Evolutionary conservation across 2,113 vertebrate species (phyloP), one percentile per base, ranked within the genome.

Genomic region (Protobothrops mucrosquamatus): DNA sequence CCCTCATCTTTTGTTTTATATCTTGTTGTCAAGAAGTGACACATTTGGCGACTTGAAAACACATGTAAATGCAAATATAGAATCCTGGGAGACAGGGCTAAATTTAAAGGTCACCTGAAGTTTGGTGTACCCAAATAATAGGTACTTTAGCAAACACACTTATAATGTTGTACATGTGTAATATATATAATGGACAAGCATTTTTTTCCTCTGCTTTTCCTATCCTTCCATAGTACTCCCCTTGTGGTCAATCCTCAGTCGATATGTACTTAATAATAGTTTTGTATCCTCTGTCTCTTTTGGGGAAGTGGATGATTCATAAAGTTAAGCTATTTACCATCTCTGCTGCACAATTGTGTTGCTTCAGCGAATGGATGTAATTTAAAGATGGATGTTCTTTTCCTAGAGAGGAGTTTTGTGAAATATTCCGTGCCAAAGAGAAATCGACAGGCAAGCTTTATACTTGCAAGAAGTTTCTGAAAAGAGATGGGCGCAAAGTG

Each of bases 401-500:
- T 92, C 87, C 29, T 97, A 99, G 99, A 96, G 99, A 99, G 97
- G 99, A 99, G 97, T 99, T 99, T 98, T 99, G 99, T 85, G 99
- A 99, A 97, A 99, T 99, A 95, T 99, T 99, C 97, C 98, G 99
- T 88, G 99, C 99, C 95, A 99, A 99, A 98, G 99, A 99, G 97
- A 99, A 98, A 97, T 98, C 98, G 0, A 99, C 99, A 0, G 98
- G 99, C 93, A 99, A 99, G 96, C 98, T 99, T 97, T 99, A 98
- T 95, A 99, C 99, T 59, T 99, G 99, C 97, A 99, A 99, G 98
- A 99, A 99, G 96, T 99, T 99, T 96, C 97, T 99, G 97, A 99
- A 99, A 96, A 98, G 99, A 74, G 99, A 99, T 2, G 99, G 99
- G 91, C 98, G 99, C 93, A 99, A 99, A 97, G 99, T 99, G 94